A percentile compares a stretch with the other conserved stretches of the same genome.
phyloP scores from a whole-genome alignment of 2,797 vertebrate species.

The Scleropages formosus region DNA sequence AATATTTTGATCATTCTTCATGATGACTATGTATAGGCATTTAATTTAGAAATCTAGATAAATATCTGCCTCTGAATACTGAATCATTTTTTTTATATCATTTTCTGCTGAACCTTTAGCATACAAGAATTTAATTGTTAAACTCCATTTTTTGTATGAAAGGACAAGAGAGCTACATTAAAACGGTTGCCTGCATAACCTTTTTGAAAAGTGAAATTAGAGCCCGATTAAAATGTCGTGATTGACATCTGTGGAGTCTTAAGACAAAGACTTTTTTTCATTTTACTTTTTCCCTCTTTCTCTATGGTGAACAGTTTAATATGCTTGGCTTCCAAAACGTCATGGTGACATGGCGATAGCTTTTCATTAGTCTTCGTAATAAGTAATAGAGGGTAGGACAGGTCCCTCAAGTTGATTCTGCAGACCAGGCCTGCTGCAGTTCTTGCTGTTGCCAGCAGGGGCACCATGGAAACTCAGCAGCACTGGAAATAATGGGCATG shows the following conservation, averaged over 20 bases:
- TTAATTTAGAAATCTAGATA: background rate
- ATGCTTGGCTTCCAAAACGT: slow-evolving; percentile 76
- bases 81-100: slow-evolving; percentile 5
- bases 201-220: slow-evolving; percentile 78
- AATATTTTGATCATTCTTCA: too few species aligned
- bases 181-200: slow-evolving; percentile 77
- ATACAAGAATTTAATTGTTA: slow-evolving; percentile 1
- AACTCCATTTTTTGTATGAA: background rate
- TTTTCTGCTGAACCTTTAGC: background rate
- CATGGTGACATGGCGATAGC: slow-evolving; percentile 77
- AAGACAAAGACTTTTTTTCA: slow-evolving; percentile 47
- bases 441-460: background rate
- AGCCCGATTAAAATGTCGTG: slow-evolving; percentile 81
- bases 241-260: slow-evolving; percentile 77
- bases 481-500: slow-evolving; percentile 93
- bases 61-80: background rate
- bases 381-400: too few species aligned
- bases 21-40: background rate
- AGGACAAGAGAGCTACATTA: slow-evolving; percentile 65
- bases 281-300: slow-evolving; percentile 38
- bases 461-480: slow-evolving; percentile 73
- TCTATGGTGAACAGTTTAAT: slow-evolving; percentile 59
- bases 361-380: slow-evolving; percentile 72
- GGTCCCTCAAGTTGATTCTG: too few species aligned
- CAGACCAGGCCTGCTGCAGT: too few species aligned